Evolutionary conservation across 2,888 invertebrate genomes (phyloP), one percentile per base, ranked within the genome.

Genomic region (Ceraclea dissimilis): DNA sequence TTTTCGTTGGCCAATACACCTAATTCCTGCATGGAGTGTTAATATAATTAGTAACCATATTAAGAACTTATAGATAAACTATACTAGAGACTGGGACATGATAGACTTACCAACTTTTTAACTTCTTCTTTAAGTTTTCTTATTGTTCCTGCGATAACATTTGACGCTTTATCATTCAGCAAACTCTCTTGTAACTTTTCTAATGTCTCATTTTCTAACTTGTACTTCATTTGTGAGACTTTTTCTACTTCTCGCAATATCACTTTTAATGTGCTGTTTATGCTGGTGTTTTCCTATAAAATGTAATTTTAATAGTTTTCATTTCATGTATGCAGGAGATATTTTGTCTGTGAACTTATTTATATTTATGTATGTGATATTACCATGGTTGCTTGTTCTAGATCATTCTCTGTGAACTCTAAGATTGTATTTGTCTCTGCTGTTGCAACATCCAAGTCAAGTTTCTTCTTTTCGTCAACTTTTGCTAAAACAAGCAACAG

Each of bases 91-190:
- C n/a, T n/a, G n/a, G n/a, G n/a, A n/a, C n/a, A 26, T 26, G 10
- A 26, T 26, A 26, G 20, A 11, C 39, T 62, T 63, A 82, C 83
- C 67, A 78, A 72, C 64, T 74, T 74, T 55, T 76, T 69, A 1
- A 74, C 71, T 68, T 74, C 69, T 50, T 79, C 76, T 44, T 78
- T 68, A 70, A 78, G 74, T 62, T 75, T 73, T 65, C 72, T 73
- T 39, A 79, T 76, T 13, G 74, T 75, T 47, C 71, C 72, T 1
- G 76, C 76, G 75, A 76, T 76, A 1, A 70, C 71, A 67, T 82
- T 71, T 2, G 84, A 80, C 0, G 84, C 82, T 65, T 88, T 88
- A 64, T 87, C 85, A 46, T 83, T 82, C 4, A 84, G 77, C 4
- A 85, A 68, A 65, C 85, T 83, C 11, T 85, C 84, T 65, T 88